Conservation (phyloP, 2,888 invertebrate species). For the Diaphora mendica region DNA sequence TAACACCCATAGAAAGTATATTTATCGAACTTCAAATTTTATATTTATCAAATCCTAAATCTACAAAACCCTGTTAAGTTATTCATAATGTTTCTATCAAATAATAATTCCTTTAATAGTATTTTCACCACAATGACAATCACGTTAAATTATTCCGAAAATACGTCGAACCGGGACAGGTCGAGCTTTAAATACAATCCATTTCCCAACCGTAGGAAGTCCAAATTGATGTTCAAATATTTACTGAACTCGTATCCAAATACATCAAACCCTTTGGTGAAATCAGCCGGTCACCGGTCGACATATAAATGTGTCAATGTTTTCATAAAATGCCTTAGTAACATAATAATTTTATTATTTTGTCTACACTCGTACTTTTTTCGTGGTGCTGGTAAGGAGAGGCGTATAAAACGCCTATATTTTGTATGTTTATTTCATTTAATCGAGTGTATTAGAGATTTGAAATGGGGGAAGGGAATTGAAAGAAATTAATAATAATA, state of each 20-base stretch:
- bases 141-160: not conserved
- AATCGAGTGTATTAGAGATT: not conserved
- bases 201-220: not conserved
- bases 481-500: too few relatives aligned
- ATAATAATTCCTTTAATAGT: not conserved
- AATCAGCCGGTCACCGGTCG: not conserved
- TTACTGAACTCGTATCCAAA: not conserved
- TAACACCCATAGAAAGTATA: too few relatives aligned
- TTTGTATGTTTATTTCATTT: not conserved
- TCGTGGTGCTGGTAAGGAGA: not conserved
- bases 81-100: too few relatives aligned
- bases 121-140: not conserved
- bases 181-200: not conserved
- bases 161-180: not conserved
- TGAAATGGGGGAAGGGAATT: too few relatives aligned
- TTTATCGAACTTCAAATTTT: too few relatives aligned
- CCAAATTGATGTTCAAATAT: slow-evolving; percentile 10
- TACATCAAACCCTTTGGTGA: not conserved
- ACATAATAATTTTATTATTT: not conserved
- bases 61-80: not conserved
- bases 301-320: slow-evolving; percentile 6
- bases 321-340: not conserved
- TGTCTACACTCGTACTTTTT: not conserved
- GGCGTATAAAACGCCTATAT: not conserved
- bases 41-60: too few relatives aligned